Percentiles rank a stretch among this genome's conserved stretches.
These are phyloP conservation scores for Antheraea assamensis DNA, from an alignment of 2,888 invertebrate genomes.

Conservation along the genomic window DNA sequence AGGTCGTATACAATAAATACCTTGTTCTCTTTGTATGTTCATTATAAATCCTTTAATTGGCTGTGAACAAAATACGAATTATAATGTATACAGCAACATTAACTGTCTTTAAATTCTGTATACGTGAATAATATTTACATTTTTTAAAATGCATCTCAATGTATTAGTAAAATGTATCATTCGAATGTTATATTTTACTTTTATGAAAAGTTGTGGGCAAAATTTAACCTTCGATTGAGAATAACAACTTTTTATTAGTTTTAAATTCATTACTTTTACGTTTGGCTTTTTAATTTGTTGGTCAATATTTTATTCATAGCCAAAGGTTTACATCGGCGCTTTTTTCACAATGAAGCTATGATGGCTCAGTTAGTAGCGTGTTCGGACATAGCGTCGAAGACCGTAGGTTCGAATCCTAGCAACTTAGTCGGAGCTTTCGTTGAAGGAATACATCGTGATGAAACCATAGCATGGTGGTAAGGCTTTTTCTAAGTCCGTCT, in stretches of 20 bases:
- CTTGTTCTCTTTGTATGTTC: slow-evolving; percentile 11
- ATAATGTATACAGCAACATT: not conserved
- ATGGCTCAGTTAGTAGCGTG: no score
- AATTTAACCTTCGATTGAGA: not conserved
- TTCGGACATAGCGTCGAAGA: no score
- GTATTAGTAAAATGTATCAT: not conserved
- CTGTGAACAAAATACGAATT: not conserved
- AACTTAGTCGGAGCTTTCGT: no score
- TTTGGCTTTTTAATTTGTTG: not conserved
- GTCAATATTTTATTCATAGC: not conserved
- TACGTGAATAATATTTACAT: not conserved
- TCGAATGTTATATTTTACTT: not conserved
- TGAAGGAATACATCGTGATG: no score
- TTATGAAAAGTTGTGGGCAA: not conserved
- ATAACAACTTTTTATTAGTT: not conserved
- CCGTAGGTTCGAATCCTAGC: no score
- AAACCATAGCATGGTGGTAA: no score
- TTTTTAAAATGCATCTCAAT: not conserved
- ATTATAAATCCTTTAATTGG: slow-evolving; percentile 10
- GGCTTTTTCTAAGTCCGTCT: no score
- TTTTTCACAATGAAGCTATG: no score
- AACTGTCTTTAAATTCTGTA: not conserved
- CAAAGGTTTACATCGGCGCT: not conserved
- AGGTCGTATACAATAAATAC: slow-evolving; percentile 36
- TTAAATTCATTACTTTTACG: not conserved